Base-by-base conservation (phyloP, 2,113 vertebrate species). In the Rissa tridactyla region DNA sequence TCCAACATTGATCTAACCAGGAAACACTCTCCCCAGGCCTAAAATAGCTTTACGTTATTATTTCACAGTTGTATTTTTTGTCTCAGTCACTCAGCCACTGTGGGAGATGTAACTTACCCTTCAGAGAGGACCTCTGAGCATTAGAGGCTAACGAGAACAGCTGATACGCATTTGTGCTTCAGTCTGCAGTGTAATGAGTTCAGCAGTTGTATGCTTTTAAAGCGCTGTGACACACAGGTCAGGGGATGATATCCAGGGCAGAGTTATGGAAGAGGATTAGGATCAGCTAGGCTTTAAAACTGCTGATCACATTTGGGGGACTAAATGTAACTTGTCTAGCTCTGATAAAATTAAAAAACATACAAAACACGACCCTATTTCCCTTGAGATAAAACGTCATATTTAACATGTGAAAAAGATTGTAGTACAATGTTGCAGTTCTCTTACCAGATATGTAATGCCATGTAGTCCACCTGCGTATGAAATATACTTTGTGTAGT, bases 261-360 rank as follows among this genome's bases (percentile, higher is more conserved):
- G 69, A 86, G 51, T 70, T 93, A 94, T 58, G 22, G 72, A 88
- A 82, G 44, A 87, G 38, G 54, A 90, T 93, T 93, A 95, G 47
- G 22, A 47, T 83, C 32, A 82, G 40, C 64, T 55, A 30, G 61
- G 11, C 71, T 95, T 96, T 73, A 80, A 92, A 82, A 79, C 15
- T 55, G 46, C 15, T 81, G 40, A 78, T 94, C 46, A 58, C 15
- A 55, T 82, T n/a, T 90, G 22, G 3, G 23, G 23, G 5, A 38
- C 25, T 75, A 76, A 79, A 46, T 69, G 20, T 57, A 79, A 80
- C 92, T 88, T 87, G 15, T 64, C 51, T 71, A 78, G 13, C 7
- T 55, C 32, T 29, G 30, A 71, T 18, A 82, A 46, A 52, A 38
- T 78, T 12, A n/a, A 72, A 82, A 49, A 52, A 3, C 8, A 65